A percentile compares a stretch with the other conserved stretches of the same genome.
Evolutionary conservation across 2,888 invertebrate species (phyloP).

Genomic region (Drosophila paranaensis): DNA sequence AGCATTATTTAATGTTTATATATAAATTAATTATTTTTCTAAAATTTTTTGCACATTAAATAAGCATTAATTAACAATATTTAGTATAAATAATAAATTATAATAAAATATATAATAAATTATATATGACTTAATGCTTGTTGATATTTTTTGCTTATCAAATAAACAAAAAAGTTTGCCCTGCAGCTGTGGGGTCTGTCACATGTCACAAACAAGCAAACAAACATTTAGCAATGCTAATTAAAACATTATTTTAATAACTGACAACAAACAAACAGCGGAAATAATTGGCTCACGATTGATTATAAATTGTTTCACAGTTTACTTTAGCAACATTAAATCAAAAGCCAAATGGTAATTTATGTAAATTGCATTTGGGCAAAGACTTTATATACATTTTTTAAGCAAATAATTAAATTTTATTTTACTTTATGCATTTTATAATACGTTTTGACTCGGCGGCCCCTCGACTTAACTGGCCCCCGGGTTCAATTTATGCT

Average conservation of each 20-base stretch:
- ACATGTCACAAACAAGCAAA: conserved; percentile 1
- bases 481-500: conserved; percentile 24
- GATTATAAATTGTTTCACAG: conserved; percentile 17
- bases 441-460: conserved; percentile 27
- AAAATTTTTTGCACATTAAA: not conserved
- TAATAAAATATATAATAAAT: conserved; percentile 1
- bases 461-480: not conserved
- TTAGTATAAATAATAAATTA: conserved; percentile 1
- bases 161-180: not conserved
- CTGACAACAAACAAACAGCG: conserved; percentile 4
- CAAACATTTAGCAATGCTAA: conserved; percentile 3
- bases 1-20: not conserved
- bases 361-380: conserved; percentile 10
- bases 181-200: not conserved
- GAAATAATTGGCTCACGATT: not conserved
- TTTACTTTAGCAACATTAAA: conserved; percentile 29
- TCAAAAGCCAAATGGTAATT: conserved; percentile 17
- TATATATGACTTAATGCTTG: not conserved
- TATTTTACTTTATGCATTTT: conserved; percentile 11
- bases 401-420: conserved; percentile 6
- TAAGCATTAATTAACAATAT: not conserved
- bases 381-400: not conserved
- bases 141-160: not conserved
- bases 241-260: conserved; percentile 17
- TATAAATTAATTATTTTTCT: not conserved